Evolutionary conservation across 2,113 vertebrate genomes (phyloP), one percentile per base, ranked within the genome.

Genomic region (Cynopterus brachyotis): DNA sequence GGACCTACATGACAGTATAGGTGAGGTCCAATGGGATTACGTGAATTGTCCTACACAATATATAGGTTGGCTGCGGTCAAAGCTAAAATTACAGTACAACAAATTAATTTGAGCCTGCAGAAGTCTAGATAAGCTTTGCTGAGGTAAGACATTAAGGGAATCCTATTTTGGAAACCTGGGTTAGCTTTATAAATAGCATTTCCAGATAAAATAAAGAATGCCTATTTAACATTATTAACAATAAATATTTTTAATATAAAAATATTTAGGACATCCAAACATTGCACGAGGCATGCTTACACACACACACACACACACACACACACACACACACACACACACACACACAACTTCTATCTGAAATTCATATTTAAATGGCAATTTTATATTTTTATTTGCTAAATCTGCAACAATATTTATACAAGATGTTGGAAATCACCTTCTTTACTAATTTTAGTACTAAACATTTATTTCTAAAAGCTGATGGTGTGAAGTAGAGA

Each of bases 361-460:
- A 93, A 96, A 81, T 96, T 89, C n/a, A 91, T 91, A 72, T 66
- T 5, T 57, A 95, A 60, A 15, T 81, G 24, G 17, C 19, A 8
- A 76, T 26, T 89, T 15, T 94, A 76, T 92, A 70, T 60, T 94
- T 94, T 93, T 80, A 69, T 84, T 84, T 88, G n/a, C 17, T 75
- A 91, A 84, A 53, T 85, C 9, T 94, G 30, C 15, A 72, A 67
- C 6, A 12, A 0, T 81, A 47, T 85, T 95, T 75, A 20, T 47
- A 45, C 37, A 88, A 26, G 16, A 91, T 45, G 59, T 86, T 59
- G 15, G 47, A 86, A 89, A 82, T 81, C 42, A 47, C 17, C 35
- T 79, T 59, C 28, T 64, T 1, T 40, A 80, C 37, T 64, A 35
- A 42, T 72, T 96, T 95, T 81, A 69, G 32, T 35, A 86, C 1